Conservation (phyloP, 2,888 invertebrate species). For the Drosophila borborema region DNA sequence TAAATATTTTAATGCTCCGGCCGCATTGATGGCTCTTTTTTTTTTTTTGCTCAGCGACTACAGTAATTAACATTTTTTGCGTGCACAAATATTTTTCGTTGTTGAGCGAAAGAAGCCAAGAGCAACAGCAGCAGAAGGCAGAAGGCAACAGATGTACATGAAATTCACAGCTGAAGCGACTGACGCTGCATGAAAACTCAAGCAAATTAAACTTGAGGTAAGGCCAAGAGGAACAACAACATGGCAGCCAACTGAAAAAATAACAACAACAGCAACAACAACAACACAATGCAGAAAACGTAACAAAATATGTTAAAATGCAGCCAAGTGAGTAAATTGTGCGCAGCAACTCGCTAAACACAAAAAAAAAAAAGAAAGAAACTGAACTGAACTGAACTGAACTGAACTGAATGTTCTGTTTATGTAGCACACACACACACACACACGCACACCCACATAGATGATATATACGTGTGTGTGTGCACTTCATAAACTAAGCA, state of each 20-base stretch:
- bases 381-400: constrained; percentile 14
- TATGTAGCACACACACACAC: constrained; percentile 67
- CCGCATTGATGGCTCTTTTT: constrained; percentile 77
- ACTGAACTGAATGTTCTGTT: constrained; percentile 64
- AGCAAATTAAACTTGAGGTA: constrained; percentile 76
- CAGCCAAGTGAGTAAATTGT: constrained; percentile 80
- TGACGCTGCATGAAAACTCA: constrained; percentile 71
- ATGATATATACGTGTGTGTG: constrained; percentile 11
- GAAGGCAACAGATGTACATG: constrained; percentile 69
- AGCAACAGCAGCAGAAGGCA: constrained; percentile 41
- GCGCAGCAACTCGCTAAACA: constrained; percentile 57
- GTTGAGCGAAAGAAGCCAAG: constrained; percentile 58
- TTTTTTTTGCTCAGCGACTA: constrained; percentile 58
- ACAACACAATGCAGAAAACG: constrained; percentile 78
- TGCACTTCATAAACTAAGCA: constrained; percentile 78
- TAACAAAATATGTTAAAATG: constrained; percentile 80
- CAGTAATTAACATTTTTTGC: constrained; percentile 80
- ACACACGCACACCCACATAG: constrained; percentile 33
- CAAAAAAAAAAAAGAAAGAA: constrained; percentile 34
- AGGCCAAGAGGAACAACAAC: constrained; percentile 61
- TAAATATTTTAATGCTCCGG: constrained; percentile 76
- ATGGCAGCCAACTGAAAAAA: constrained; percentile 74
- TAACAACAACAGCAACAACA: constrained; percentile 67
- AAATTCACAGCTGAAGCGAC: constrained; percentile 75
- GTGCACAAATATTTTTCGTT: constrained; percentile 81